Evolutionary conservation across 2,797 vertebrate genomes (phyloP).

Genomic region (Miichthys miiuy): DNA sequence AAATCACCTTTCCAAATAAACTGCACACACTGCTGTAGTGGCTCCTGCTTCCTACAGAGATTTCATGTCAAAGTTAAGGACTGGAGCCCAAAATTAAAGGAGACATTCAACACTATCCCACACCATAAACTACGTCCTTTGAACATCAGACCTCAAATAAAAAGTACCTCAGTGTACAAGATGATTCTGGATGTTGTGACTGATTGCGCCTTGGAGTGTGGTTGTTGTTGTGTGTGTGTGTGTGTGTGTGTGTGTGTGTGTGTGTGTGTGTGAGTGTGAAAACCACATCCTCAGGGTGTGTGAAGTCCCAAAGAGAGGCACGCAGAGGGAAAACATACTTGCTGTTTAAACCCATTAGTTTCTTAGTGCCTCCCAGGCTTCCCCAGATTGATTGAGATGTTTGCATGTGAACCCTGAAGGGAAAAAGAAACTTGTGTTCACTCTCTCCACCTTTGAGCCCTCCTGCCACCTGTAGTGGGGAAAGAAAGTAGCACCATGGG

Average conservation of each 20-base stretch:
- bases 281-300: conserved; percentile 75
- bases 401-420: conserved; percentile 54
- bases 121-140: conserved; percentile 39
- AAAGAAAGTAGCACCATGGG: conserved; percentile 59
- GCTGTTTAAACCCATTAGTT: conserved; percentile 70
- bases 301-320: conserved; percentile 66
- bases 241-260: conserved; percentile 44
- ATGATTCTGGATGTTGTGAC: conserved; percentile 52
- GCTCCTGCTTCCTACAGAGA: conserved; percentile 12
- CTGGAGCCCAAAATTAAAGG: conserved; percentile 46
- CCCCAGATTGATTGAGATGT: conserved; percentile 64
- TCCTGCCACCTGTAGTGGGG: conserved; percentile 48
- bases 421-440: conserved; percentile 52
- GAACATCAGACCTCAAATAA: conserved; percentile 54
- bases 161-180: conserved; percentile 34
- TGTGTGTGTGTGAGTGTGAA: conserved; percentile 46
- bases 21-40: neutral
- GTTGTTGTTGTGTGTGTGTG: neutral
- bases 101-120: conserved; percentile 29
- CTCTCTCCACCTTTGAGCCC: neutral
- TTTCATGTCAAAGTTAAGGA: conserved; percentile 38
- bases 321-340: conserved; percentile 66
- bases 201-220: conserved; percentile 35
- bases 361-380: conserved; percentile 60
- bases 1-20: conserved; percentile 13